Evolutionary conservation across 2,888 invertebrate species (phyloP).

Genomic region (Platycheirus rosarum): DNA sequence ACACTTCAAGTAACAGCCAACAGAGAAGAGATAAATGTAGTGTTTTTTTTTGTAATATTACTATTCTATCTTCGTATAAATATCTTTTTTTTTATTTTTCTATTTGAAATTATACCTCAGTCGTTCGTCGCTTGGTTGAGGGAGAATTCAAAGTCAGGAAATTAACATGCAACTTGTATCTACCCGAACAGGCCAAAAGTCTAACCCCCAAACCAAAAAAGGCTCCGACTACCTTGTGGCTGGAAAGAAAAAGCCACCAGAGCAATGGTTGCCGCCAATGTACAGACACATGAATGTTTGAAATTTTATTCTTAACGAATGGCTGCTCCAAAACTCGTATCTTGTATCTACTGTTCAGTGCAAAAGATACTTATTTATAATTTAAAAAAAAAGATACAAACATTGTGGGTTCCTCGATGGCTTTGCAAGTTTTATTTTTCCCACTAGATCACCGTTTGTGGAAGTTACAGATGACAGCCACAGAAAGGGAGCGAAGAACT

Average conservation of each 20-base stretch:
- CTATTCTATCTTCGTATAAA: neutral
- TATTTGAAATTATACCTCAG: conserved; percentile 12
- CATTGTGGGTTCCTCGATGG: neutral
- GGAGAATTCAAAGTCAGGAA: conserved; percentile 60
- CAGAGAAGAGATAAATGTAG: conserved; percentile 21
- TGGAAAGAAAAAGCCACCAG: conserved; percentile 6
- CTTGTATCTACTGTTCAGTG: conserved; percentile 6
- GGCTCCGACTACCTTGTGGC: conserved; percentile 6
- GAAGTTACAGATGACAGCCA: conserved; percentile 18
- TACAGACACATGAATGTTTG: conserved; percentile 61
- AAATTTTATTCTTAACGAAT: conserved; percentile 62
- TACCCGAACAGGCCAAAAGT: conserved; percentile 64
- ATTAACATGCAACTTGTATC: conserved; percentile 72
- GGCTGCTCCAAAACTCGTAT: conserved; percentile 39
- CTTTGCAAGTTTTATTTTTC: conserved; percentile 29
- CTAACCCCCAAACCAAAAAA: conserved; percentile 57
- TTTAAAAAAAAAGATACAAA: neutral
- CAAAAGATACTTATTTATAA: conserved; percentile 39
- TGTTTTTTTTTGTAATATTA: conserved; percentile 4
- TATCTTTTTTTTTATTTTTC: neutral
- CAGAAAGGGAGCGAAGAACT: conserved; percentile 30
- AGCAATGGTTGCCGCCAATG: conserved; percentile 9
- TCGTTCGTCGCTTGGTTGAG: conserved; percentile 23
- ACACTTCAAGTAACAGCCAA: conserved; percentile 59
- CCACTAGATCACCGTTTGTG: conserved; percentile 43